A percentile compares a stretch with the other conserved stretches of the same genome.
These are phyloP conservation scores for Saccostrea glomerata DNA, from an alignment of 1,140 invertebrate species.

Conservation along the genomic window DNA sequence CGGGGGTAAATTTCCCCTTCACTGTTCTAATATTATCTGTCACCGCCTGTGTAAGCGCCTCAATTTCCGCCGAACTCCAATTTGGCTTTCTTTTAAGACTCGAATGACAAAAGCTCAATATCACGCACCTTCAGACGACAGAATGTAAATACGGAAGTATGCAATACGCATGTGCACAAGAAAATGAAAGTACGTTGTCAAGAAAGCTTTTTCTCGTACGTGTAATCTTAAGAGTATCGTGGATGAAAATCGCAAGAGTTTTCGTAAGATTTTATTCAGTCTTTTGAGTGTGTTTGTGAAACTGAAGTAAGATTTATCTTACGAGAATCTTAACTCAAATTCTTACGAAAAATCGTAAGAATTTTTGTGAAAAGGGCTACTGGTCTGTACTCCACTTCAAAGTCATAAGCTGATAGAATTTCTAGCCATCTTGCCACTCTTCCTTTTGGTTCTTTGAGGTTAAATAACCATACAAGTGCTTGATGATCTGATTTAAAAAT, in stretches of 20 bases:
- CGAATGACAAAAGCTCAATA: not conserved
- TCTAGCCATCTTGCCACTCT: slow-evolving; percentile 67
- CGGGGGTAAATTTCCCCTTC: slow-evolving; percentile 38
- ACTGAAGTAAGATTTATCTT: slow-evolving; percentile 24
- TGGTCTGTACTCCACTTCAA: slow-evolving; percentile 41
- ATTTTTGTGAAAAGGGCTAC: slow-evolving; percentile 38
- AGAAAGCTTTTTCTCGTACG: slow-evolving; percentile 40
- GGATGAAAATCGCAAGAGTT: slow-evolving; percentile 27
- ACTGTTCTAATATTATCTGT: not conserved
- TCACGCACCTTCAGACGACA: not conserved
- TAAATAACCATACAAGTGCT: slow-evolving; percentile 63
- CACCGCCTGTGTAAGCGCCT: not conserved
- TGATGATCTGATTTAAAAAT: slow-evolving; percentile 62
- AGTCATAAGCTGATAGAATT: too few species aligned
- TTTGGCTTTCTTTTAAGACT: slow-evolving; percentile 33
- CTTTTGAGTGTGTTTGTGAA: slow-evolving; percentile 28
- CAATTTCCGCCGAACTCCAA: not conserved
- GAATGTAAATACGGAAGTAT: not conserved
- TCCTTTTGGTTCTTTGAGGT: too few species aligned
- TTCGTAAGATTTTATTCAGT: slow-evolving; percentile 23
- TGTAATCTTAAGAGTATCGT: slow-evolving; percentile 35
- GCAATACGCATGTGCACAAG: not conserved
- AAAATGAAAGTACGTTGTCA: slow-evolving; percentile 23
- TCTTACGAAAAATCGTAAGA: slow-evolving; percentile 39
- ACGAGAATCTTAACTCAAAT: slow-evolving; percentile 21